Base-by-base conservation (phyloP, 2,888 invertebrate genomes). In the Elysia crispata region DNA sequence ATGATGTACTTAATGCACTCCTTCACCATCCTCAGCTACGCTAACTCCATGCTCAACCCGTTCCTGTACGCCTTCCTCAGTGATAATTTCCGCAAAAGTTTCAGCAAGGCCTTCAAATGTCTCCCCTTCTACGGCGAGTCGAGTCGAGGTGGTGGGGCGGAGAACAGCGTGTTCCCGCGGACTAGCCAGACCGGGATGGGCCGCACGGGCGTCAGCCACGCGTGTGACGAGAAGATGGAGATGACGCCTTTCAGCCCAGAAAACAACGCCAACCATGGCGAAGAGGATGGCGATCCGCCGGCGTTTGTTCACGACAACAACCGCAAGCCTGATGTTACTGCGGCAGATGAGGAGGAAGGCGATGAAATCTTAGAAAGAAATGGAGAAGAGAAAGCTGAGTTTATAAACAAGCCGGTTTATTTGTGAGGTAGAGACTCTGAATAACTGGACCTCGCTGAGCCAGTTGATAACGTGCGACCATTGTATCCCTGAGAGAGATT, bases 31-130 rank as follows among this genome's bases (percentile, higher is more conserved):
- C 83, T 92, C 75, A 89, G 89, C 57, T 91, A 89, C 81, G 87
- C 91, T 60, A 92, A 92, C 84, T 90, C 90, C 83, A 90, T 91
- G 88, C 83, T 91, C 5, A 92, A 92, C 80, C 92, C 92, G 0
- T 81, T 92, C 28, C 84, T 92, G 54, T 92, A 92, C 84, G 91
- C 91, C 33, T 92, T 91, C 84, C 86, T 92, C n/a, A 90, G 90
- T 84, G 91, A 91, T 62, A 90, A 91, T 78, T 92, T 92, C 81
- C 86, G 91, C 41, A 89, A 90, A 83, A 91, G 89, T 81, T 91
- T 92, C 85, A 77, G 88, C 73, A 91, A 91, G 83, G 91, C 91
- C n/a, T 91, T 92, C 77, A 88, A 89, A 70, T 91, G 91, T 82
- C 83, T 86, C 6, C 84, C 86, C 8, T 82, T 84, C 5, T 83